Percentiles rank a stretch among this genome's conserved stretches.
phyloP scores from a whole-genome alignment of 2,888 invertebrate species.

The Drosophila macrospina region DNA sequence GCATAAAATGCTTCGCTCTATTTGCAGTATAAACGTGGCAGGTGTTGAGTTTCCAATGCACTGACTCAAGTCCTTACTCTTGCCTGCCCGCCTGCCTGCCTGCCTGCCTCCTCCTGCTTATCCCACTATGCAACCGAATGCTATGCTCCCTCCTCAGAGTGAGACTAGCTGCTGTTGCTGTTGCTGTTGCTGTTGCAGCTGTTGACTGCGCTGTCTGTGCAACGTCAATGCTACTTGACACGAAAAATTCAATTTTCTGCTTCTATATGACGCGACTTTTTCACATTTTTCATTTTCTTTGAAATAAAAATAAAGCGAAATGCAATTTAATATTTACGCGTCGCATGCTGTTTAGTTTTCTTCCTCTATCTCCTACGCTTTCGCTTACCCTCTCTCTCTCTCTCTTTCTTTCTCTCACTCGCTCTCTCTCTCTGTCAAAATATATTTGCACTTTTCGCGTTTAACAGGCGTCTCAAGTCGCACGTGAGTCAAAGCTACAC shows the following conservation, averaged over 20 bases:
- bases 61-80: slow-evolving; percentile 5
- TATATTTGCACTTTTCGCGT: slow-evolving; percentile 26
- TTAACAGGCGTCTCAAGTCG: slow-evolving; percentile 26
- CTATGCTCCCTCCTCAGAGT: not conserved
- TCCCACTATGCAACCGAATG: not conserved
- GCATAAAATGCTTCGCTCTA: slow-evolving; percentile 53
- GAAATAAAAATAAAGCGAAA: slow-evolving; percentile 61
- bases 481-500: slow-evolving; percentile 21
- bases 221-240: slow-evolving; percentile 72
- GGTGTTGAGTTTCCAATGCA: slow-evolving; percentile 52
- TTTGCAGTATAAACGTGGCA: slow-evolving; percentile 53
- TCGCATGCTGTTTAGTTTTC: slow-evolving; percentile 37
- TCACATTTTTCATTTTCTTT: slow-evolving; percentile 56
- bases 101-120: not conserved
- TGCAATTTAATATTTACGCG: slow-evolving; percentile 76
- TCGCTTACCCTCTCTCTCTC: not conserved
- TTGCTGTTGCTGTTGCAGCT: slow-evolving; percentile 18
- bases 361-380: not conserved
- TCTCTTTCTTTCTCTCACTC: not conserved
- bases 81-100: no score
- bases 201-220: slow-evolving; percentile 32
- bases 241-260: slow-evolving; percentile 75
- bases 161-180: slow-evolving; percentile 1
- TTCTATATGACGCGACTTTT: slow-evolving; percentile 52
- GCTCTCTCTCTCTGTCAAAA: slow-evolving; percentile 26